Percentiles rank a stretch among this genome's conserved stretches.
phyloP scores from a whole-genome alignment of 2,888 invertebrate genomes.

The Proisotoma minuta region DNA sequence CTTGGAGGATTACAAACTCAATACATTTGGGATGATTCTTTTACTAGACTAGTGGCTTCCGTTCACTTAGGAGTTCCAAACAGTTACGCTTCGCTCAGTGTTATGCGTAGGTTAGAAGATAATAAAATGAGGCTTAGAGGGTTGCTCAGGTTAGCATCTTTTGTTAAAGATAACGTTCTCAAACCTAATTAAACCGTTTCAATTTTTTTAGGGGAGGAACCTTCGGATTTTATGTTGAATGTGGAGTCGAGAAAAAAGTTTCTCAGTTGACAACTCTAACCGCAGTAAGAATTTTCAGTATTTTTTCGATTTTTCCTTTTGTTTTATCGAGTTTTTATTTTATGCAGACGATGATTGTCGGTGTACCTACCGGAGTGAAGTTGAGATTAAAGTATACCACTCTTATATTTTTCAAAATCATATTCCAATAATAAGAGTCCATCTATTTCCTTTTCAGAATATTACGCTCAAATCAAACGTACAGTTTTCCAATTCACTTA shows the following conservation, averaged over 20 bases:
- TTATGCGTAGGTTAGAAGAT: conserved; percentile 74
- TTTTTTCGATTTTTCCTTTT: too few species aligned
- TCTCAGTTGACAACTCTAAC: conserved; percentile 83
- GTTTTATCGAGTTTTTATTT: too few species aligned
- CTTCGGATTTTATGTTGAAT: conserved; percentile 80
- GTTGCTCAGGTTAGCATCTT: conserved; percentile 68
- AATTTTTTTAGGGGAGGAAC: conserved; percentile 67
- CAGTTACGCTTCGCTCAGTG: conserved; percentile 68
- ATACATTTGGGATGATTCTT: conserved; percentile 59
- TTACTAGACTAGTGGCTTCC: conserved; percentile 61
- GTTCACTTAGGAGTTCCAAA: conserved; percentile 78
- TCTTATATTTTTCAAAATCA: not conserved
- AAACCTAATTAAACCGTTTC: conserved; percentile 2
- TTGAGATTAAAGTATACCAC: conserved; percentile 73
- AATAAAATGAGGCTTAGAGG: conserved; percentile 64
- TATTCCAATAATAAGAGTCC: too few species aligned
- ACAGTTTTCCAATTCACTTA: conserved; percentile 81
- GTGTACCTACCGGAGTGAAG: conserved; percentile 80
- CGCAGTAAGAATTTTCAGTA: too few species aligned
- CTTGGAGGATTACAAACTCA: conserved; percentile 73
- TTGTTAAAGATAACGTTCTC: not conserved
- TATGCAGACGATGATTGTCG: conserved; percentile 77
- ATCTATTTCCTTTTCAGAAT: conserved; percentile 63
- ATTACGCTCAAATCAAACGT: conserved; percentile 78
- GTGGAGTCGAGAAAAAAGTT: conserved; percentile 87